Evolutionary conservation across 2,113 vertebrate genomes (phyloP).

Genomic region (Grus americana): DNA sequence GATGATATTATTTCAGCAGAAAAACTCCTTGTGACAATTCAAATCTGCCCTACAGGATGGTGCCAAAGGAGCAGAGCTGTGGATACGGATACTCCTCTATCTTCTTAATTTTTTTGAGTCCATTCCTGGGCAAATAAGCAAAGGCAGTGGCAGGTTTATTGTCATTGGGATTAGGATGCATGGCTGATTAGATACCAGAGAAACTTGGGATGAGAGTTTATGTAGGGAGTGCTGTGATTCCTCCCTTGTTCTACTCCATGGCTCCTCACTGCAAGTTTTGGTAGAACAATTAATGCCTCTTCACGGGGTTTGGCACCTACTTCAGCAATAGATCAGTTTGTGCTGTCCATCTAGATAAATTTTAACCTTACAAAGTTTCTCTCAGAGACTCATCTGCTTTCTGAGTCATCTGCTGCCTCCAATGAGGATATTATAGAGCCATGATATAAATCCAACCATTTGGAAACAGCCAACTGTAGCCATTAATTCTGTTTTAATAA

Average conservation of each 20-base stretch:
- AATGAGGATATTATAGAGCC: not conserved
- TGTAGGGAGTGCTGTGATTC: not conserved
- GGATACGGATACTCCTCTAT: not conserved
- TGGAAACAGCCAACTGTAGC: not conserved
- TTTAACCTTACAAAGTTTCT: not conserved
- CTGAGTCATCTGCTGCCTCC: not conserved
- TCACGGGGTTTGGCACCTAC: not conserved
- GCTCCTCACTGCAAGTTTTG: not conserved
- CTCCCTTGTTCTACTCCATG: fast-evolving
- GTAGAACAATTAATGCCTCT: not conserved
- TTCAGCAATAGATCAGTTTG: not conserved
- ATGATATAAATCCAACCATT: not conserved
- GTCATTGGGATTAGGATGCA: not conserved
- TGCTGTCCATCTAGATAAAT: not conserved
- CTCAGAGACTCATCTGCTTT: not conserved
- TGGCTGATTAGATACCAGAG: not conserved
- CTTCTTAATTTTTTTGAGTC: not conserved
- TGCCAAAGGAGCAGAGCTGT: not conserved
- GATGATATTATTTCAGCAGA: not conserved
- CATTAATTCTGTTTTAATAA: not conserved
- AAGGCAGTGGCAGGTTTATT: not conserved
- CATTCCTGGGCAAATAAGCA: not conserved
- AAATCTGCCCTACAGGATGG: not conserved
- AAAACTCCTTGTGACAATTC: not conserved
- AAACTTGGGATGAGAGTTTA: not conserved